Evolutionary conservation across 2,113 vertebrate genomes (phyloP), one percentile per base, ranked within the genome.

Genomic region (Prinia subflava): DNA sequence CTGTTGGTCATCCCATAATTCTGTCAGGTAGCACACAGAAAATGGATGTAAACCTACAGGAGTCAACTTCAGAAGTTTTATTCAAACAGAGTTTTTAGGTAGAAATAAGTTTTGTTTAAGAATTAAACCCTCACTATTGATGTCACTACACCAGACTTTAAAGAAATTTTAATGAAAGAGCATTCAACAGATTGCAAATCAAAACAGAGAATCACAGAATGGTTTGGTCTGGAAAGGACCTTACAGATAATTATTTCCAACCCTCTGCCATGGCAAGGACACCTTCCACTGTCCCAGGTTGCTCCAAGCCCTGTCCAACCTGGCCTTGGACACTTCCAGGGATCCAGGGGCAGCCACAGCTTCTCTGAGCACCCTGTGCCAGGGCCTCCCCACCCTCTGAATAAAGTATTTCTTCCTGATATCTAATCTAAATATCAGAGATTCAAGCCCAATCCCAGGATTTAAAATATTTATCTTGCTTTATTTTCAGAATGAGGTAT

Each of bases 251-350:
- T 24, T 7, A 24, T 24, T 75, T 22, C 41, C 12, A 79, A 2
- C 1, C 2, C 24, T 8, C 10, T 46, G 23, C 28, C 17, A 31
- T 18, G 39, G 4, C 50, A 89, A 33, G 27, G 86, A 65, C 44
- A 33, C 6, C 6, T 81, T 0, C n/a, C n/a, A 31, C n/a, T 7
- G 1, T 19, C n/a, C 53, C 78, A 75, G 46, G 47, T 0, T 53
- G 28, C 20, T 82, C 53, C 27, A 0, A 60, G 1, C 4, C 15
- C 60, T 1, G 1, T 19, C 44, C 44, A 81, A 0, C 33, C 68
- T 41, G 62, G 16, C 24, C 87, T 27, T 13, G 63, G 63, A 0
- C n/a, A 53, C 20, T 31, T 0, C 30, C 55, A 62, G 41, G 41
- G 30, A 83, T 49, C 31, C 83, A 68, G 30, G 55, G n/a, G 14